Evolutionary conservation across 37 sponge, comb jelly and placozoan species (phyloP).

Genomic region (Haliclona indistincta): DNA sequence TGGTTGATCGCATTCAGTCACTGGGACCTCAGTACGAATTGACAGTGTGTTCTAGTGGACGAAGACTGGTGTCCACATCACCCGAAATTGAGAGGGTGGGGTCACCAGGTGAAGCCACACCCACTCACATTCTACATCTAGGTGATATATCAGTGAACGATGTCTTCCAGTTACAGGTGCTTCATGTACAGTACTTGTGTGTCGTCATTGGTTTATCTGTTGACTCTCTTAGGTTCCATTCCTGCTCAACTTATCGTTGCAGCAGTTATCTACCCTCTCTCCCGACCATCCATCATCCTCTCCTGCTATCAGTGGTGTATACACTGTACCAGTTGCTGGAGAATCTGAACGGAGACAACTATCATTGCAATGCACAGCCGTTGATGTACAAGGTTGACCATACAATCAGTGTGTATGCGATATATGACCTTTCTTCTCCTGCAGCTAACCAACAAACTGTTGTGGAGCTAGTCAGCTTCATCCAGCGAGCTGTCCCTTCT

Average conservation of each 20-base stretch:
- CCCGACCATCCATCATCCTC: conserved; percentile 10
- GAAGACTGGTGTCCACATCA: not conserved
- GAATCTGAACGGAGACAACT: not conserved
- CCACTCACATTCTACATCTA: no score
- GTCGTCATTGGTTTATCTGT: no score
- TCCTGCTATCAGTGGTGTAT: not conserved
- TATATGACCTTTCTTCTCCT: not conserved
- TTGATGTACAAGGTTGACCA: conserved; percentile 47
- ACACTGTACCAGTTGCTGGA: not conserved
- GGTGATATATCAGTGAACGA: no score
- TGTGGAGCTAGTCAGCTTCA: conserved; percentile 74
- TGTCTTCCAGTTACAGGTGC: no score
- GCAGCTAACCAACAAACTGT: conserved; percentile 82
- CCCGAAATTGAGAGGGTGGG: no score
- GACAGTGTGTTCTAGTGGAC: conserved; percentile 66
- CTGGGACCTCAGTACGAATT: conserved; percentile 87
- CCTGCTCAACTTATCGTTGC: not conserved
- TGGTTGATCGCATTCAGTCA: conserved; percentile 79
- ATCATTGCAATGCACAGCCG: conserved; percentile 45
- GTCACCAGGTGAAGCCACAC: no score
- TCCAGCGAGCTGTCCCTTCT: conserved; percentile 50
- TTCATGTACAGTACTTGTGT: no score
- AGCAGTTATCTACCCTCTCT: conserved; percentile 12
- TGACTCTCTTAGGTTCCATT: not conserved
- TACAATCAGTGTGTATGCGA: not conserved